A percentile compares a stretch with the other conserved stretches of the same genome.
Conservation (phyloP, 2,797 vertebrate species). For the Percopsis omiscomaycus region DNA sequence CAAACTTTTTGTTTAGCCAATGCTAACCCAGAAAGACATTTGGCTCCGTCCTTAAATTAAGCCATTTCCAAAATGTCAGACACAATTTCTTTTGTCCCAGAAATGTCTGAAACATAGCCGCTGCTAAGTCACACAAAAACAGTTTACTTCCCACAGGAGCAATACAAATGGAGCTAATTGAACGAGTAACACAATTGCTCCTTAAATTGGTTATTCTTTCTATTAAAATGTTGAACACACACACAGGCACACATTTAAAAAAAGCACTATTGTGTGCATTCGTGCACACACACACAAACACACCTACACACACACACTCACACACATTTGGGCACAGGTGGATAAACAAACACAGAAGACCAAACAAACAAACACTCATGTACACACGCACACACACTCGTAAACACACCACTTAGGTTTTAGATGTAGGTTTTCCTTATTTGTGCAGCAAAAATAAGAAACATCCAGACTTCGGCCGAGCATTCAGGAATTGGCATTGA, state of each 20-base stretch:
- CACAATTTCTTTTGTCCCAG: slow-evolving; percentile 37
- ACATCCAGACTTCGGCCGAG: background rate
- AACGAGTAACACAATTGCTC: slow-evolving; percentile 53
- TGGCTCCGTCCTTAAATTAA: too few species aligned
- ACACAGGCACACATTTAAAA: slow-evolving; percentile 25
- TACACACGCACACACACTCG: too few species aligned
- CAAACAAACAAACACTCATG: too few species aligned
- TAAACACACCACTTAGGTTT: too few species aligned
- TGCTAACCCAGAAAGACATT: too few species aligned
- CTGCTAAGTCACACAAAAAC: slow-evolving; percentile 52
- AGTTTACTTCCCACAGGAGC: slow-evolving; percentile 52
- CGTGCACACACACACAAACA: background rate
- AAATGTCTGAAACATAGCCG: slow-evolving; percentile 44
- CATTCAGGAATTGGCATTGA: slow-evolving; percentile 44
- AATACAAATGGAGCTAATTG: slow-evolving; percentile 56
- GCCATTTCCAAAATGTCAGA: background rate
- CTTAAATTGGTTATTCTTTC: slow-evolving; percentile 52
- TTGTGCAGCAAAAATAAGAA: background rate
- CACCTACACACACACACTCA: background rate
- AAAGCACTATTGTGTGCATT: background rate
- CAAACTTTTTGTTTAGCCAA: too few species aligned
- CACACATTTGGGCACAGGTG: too few species aligned
- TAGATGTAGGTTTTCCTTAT: too few species aligned
- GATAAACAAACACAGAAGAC: too few species aligned
- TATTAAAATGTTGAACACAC: slow-evolving; percentile 10